Evolutionary conservation across 35 echinoderm and acorn worm species (phyloP).

Genomic region (Anneissia japonica): DNA sequence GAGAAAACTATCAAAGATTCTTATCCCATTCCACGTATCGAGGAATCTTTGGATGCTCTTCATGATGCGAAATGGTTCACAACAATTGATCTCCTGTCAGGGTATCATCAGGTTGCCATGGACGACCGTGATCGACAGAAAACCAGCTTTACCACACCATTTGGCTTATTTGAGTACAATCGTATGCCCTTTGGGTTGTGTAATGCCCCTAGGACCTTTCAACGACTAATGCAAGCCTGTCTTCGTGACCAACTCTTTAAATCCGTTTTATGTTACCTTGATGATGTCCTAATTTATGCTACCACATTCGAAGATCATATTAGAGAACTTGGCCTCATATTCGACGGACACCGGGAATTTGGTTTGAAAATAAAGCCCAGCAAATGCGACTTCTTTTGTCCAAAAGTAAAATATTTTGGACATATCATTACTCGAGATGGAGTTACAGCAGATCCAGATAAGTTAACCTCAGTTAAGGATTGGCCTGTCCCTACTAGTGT

Average conservation of each 20-base stretch:
- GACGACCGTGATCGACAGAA: background rate
- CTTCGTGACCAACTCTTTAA: background rate
- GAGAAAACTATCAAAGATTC: conserved; percentile 8
- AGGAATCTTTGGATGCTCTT: conserved; percentile 10
- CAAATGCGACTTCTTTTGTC: conserved; percentile 23
- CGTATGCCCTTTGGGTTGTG: background rate
- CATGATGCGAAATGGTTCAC: background rate
- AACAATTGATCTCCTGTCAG: background rate
- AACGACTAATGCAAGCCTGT: conserved; percentile 8
- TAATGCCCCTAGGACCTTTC: background rate
- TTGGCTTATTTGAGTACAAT: background rate
- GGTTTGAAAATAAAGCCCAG: conserved; percentile 23
- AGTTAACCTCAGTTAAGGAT: conserved; percentile 26
- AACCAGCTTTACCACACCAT: background rate
- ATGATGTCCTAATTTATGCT: conserved; percentile 7
- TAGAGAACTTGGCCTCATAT: background rate
- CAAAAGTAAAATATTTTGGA: conserved; percentile 26
- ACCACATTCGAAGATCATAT: conserved; percentile 5
- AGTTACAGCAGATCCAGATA: conserved; percentile 24
- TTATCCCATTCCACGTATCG: conserved; percentile 8
- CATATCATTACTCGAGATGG: conserved; percentile 15
- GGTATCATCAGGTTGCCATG: background rate
- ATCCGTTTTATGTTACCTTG: background rate
- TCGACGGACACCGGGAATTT: background rate
- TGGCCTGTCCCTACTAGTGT: conserved; percentile 37